A percentile compares a stretch with the other conserved stretches of the same genome.
Evolutionary conservation across 2,113 vertebrate species (phyloP).

Genomic region (Hemiscyllium ocellatum): DNA sequence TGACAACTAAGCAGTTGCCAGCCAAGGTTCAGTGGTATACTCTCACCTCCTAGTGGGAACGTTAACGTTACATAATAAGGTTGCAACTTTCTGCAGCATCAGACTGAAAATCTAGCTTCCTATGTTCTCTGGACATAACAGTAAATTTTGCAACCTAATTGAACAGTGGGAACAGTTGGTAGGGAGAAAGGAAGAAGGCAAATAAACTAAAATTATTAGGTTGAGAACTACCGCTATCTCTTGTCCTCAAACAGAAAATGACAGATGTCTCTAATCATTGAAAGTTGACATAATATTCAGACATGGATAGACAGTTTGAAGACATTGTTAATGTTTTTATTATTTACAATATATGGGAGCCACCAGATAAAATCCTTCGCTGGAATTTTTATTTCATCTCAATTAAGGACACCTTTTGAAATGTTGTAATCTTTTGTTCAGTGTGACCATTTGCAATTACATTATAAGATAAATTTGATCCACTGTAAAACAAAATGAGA

Average conservation of each 20-base stretch:
- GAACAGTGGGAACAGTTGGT: not conserved
- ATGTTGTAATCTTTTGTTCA: not conserved
- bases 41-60: not conserved
- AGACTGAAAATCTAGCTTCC: not conserved
- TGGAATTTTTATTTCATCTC: not conserved
- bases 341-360: not conserved
- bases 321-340: not conserved
- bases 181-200: too few species aligned
- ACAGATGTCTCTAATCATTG: not conserved
- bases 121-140: too few species aligned
- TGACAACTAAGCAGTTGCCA: not conserved
- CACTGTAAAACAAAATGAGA: not conserved
- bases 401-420: not conserved
- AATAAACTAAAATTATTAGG: not conserved
- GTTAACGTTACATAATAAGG: not conserved
- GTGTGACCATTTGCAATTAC: not conserved
- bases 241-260: not conserved
- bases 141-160: not conserved
- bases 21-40: not conserved
- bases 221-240: not conserved
- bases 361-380: not conserved
- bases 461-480: not conserved
- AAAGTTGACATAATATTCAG: not conserved
- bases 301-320: not conserved
- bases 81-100: not conserved